Evolutionary conservation across 2,888 invertebrate genomes (phyloP).

Genomic region (Drosophila anceps): DNA sequence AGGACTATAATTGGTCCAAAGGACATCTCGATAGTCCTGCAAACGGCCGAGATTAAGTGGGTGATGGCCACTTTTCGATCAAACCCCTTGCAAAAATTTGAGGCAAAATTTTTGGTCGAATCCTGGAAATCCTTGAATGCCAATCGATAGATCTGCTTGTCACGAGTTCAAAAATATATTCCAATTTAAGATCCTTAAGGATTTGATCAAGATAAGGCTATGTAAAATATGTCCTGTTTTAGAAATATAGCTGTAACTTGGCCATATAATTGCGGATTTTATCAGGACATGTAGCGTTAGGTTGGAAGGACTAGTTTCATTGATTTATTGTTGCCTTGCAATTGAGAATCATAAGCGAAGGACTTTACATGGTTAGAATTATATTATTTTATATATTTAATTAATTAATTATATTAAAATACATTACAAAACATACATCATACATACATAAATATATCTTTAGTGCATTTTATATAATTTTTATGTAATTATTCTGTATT

Average conservation of each 20-base stretch:
- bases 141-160: not conserved
- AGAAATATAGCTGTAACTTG: too few relatives aligned
- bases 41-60: not conserved
- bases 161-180: not conserved
- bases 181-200: not conserved
- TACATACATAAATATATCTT: too few relatives aligned
- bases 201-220: not conserved
- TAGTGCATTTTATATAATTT: too few relatives aligned
- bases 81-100: constrained; percentile 5
- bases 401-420: too few relatives aligned
- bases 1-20: not conserved
- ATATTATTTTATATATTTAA: too few relatives aligned
- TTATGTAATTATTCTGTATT: too few relatives aligned
- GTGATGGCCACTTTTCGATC: not conserved
- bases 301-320: not conserved
- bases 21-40: not conserved
- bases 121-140: constrained; percentile 3
- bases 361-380: too few relatives aligned
- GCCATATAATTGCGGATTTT: not conserved
- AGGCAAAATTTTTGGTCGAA: not conserved
- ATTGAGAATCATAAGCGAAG: too few relatives aligned
- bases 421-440: too few relatives aligned
- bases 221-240: too few relatives aligned
- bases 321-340: not conserved
- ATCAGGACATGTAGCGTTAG: not conserved